A percentile compares a stretch with the other conserved stretches of the same genome.
Evolutionary conservation across 2,888 invertebrate genomes (phyloP).

Genomic region (Boloria selene): DNA sequence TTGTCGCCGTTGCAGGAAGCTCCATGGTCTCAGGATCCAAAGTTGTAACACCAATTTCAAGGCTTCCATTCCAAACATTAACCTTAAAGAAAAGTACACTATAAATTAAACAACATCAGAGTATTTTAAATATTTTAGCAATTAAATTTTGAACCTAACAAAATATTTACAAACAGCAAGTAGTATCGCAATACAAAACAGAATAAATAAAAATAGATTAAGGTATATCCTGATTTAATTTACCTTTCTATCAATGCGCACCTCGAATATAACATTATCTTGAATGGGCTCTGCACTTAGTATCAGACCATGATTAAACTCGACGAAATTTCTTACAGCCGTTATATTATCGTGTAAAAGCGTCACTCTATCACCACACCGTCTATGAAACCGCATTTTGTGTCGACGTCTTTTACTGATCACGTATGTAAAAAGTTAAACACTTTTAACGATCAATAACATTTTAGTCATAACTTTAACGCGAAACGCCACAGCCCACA

Average conservation of each 20-base stretch:
- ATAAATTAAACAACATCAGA: background rate
- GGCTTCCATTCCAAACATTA: slow-evolving; percentile 95
- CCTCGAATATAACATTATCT: slow-evolving; percentile 93
- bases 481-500: background rate
- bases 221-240: slow-evolving; percentile 36
- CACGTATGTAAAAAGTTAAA: background rate
- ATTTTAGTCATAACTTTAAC: slow-evolving; percentile 6
- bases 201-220: background rate
- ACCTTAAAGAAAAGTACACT: slow-evolving; percentile 78
- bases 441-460: slow-evolving; percentile 1
- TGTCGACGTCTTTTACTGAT: background rate
- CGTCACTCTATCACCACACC: slow-evolving; percentile 92
- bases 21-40: slow-evolving; percentile 93
- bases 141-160: background rate
- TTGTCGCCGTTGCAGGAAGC: slow-evolving; percentile 92
- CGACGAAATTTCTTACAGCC: slow-evolving; percentile 89
- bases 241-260: slow-evolving; percentile 94
- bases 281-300: slow-evolving; percentile 90
- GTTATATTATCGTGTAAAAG: slow-evolving; percentile 92
- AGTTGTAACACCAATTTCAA: slow-evolving; percentile 96
- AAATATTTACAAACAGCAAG: too few relatives aligned
- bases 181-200: too few relatives aligned
- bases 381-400: slow-evolving; percentile 43
- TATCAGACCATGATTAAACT: slow-evolving; percentile 94
- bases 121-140: background rate